Evolutionary conservation across 2,888 invertebrate species (phyloP).

Genomic region (Laspeyria flexula): DNA sequence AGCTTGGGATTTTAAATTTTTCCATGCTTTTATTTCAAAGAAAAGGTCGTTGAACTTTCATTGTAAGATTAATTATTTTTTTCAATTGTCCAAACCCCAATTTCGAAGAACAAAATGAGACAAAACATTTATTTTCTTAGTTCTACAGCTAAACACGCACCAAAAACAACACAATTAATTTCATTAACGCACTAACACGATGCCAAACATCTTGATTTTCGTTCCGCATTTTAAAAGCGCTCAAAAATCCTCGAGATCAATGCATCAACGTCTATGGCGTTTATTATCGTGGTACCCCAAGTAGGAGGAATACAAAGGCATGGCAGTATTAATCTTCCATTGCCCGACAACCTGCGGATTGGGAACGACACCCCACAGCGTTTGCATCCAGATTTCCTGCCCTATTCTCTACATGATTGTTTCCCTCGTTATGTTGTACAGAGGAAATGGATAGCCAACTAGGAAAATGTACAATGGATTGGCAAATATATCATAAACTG

Average conservation of each 20-base stretch:
- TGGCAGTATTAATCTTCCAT: slow-evolving; percentile 82
- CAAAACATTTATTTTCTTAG: no score
- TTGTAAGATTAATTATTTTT: no score
- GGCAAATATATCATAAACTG: background rate
- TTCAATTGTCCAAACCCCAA: no score
- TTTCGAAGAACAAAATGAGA: no score
- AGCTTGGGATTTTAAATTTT: no score
- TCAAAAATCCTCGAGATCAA: slow-evolving; percentile 59
- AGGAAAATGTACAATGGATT: background rate
- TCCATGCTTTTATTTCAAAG: no score
- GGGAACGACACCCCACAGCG: slow-evolving; percentile 70
- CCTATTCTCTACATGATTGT: slow-evolving; percentile 54
- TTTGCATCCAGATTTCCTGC: slow-evolving; percentile 76
- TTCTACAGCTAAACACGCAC: no score
- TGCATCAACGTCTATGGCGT: slow-evolving; percentile 63
- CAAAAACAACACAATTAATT: background rate
- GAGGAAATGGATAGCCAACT: slow-evolving; percentile 10
- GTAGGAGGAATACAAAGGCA: slow-evolving; percentile 65
- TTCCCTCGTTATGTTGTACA: slow-evolving; percentile 49
- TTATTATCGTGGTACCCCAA: slow-evolving; percentile 44
- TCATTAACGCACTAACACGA: slow-evolving; percentile 11
- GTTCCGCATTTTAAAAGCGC: slow-evolving; percentile 21
- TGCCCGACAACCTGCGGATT: slow-evolving; percentile 61
- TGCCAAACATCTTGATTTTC: slow-evolving; percentile 13
- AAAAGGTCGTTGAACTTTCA: no score